Evolutionary conservation across 2,888 invertebrate genomes (phyloP).

Genomic region (Nebria brevicollis): DNA sequence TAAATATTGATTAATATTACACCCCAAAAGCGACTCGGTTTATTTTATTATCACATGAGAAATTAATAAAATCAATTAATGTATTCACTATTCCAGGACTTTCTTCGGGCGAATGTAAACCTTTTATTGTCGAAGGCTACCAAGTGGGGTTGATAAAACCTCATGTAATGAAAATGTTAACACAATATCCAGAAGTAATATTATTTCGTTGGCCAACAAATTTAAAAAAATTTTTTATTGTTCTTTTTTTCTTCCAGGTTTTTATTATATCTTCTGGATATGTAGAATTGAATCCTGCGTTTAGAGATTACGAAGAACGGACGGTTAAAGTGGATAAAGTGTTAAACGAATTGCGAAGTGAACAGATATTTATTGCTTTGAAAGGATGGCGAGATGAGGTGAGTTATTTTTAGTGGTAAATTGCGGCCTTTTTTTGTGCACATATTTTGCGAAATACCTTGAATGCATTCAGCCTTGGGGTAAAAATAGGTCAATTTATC

Average conservation of each 20-base stretch:
- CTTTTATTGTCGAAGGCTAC: conserved; percentile 88
- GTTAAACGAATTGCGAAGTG: conserved; percentile 77
- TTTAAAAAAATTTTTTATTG: conserved; percentile 54
- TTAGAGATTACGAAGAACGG: conserved; percentile 85
- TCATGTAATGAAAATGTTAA: conserved; percentile 83
- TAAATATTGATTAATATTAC: conserved; percentile 39
- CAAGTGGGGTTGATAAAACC: conserved; percentile 90
- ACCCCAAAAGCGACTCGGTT: conserved; percentile 43
- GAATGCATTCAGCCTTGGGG: background rate
- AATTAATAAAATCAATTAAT: conserved; percentile 42
- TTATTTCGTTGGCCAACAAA: background rate
- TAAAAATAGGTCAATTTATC: background rate
- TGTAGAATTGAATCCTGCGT: conserved; percentile 87
- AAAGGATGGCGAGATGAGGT: conserved; percentile 96
- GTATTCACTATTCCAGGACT: conserved; percentile 67
- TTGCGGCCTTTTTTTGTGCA: background rate
- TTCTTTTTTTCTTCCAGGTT: no score
- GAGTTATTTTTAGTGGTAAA: conserved; percentile 48
- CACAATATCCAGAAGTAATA: conserved; percentile 82
- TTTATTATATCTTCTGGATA: conserved; percentile 77
- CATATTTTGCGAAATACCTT: background rate
- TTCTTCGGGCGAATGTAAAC: conserved; percentile 81
- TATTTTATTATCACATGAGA: conserved; percentile 28
- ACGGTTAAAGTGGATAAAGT: conserved; percentile 82
- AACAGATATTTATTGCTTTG: conserved; percentile 81